phyloP scores from a whole-genome alignment of 2,113 vertebrate species.

The Macquaria australasica region DNA sequence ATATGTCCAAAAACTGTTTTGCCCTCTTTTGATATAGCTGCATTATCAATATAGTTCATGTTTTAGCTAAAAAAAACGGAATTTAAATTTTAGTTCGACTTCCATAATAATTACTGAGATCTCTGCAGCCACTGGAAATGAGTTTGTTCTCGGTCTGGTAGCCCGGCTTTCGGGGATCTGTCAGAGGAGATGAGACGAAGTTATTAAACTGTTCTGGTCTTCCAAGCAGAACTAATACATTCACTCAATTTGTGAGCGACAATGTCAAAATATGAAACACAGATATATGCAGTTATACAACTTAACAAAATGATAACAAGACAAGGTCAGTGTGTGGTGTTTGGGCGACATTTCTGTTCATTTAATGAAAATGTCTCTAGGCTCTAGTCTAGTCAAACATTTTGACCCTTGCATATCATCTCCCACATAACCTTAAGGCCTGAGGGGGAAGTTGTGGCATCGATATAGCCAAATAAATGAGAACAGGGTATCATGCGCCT shows the following conservation, averaged over 20 bases:
- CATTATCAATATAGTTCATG: background rate
- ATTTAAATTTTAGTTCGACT: background rate
- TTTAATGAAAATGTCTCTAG: background rate
- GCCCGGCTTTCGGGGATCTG: slow-evolving; percentile 17
- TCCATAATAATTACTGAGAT: background rate
- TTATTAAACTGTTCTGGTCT: slow-evolving; percentile 36
- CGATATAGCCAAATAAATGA: slow-evolving; percentile 39
- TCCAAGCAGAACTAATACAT: slow-evolving; percentile 38
- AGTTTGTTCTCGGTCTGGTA: slow-evolving; percentile 2
- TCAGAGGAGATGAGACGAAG: slow-evolving; percentile 32
- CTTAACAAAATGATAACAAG: background rate
- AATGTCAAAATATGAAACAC: slow-evolving; percentile 22
- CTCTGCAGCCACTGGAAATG: slow-evolving; percentile 6
- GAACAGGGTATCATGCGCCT: slow-evolving; percentile 42
- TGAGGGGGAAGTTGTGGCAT: background rate
- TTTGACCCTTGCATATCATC: slow-evolving; percentile 15
- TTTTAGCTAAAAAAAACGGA: background rate
- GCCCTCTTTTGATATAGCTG: background rate
- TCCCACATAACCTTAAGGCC: slow-evolving; percentile 45
- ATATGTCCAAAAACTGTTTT: background rate
- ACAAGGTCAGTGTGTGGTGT: background rate
- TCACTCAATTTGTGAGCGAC: slow-evolving; percentile 21
- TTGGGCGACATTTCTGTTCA: background rate
- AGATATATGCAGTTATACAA: background rate
- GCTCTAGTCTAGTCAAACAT: background rate